Base-by-base conservation (phyloP, 2,113 vertebrate genomes). In the Neoarius graeffei region DNA sequence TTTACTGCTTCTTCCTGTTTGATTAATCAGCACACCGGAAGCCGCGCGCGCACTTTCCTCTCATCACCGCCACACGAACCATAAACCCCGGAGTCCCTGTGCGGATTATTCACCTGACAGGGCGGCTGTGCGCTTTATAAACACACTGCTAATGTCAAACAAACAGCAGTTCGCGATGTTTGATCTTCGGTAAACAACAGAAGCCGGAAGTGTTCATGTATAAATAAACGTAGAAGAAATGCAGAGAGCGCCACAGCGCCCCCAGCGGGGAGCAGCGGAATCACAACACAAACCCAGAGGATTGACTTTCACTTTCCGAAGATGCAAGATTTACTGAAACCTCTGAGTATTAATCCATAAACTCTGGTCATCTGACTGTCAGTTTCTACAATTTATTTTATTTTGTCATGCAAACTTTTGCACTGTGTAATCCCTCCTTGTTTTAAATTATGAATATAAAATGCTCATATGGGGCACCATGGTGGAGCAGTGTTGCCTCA, bases 1-100 rank as follows among this genome's bases (percentile, higher is more conserved):
- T 59, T 81, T 35, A 35, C n/a, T 27, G 56, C 79, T 59, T 59
- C 79, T 81, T 81, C 54, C 54, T 30, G 54, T 59, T 59, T 57
- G 79, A 59, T 35, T 59, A 59, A 57, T 81, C 54, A 30, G n/a
- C 56, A 81, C n/a, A 81, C 79, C 54, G 79, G 79, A 81, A 81
- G 20, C 54, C 57, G 77, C 77, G 54, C 77, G 15, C 10, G 7
- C n/a, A 20, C 15, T 35, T 59, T 59, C n/a, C 52, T 11, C 56
- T 56, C 76, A 56, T 56, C 7, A 8, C 35, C 20, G 13, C 30
- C 56, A 35, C 76, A 17, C 76, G 27, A 30, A 30, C 48, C 11
- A 2, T 17, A 56, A 1, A 27, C 13, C 67, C 52, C 2, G 3
- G 52, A 23, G 20, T n/a, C 20, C 1, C 50, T n/a, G 4, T 54